phyloP scores from a whole-genome alignment of 1,140 invertebrate species.

The Coptotermes formosanus region DNA sequence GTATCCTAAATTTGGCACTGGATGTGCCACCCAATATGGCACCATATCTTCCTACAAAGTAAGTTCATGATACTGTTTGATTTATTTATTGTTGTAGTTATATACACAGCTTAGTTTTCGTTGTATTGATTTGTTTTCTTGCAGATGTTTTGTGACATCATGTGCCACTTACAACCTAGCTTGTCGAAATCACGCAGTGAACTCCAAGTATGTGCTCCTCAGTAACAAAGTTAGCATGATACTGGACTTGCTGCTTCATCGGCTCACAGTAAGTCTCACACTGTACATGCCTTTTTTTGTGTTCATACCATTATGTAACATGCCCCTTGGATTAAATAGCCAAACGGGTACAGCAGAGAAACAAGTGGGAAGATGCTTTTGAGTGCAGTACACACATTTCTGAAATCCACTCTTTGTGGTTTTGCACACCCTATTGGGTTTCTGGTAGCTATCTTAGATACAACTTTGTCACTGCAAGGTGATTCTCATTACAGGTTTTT shows the following conservation, averaged over 20 bases:
- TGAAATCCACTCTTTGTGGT: neutral
- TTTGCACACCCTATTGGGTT: neutral
- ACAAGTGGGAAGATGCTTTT: neutral
- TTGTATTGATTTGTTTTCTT: constrained; percentile 39
- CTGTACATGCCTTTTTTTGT: neutral
- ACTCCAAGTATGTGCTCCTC: constrained; percentile 64
- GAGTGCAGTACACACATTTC: neutral
- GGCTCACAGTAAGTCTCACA: constrained; percentile 61
- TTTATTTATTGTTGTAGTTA: neutral
- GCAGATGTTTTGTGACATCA: constrained; percentile 60
- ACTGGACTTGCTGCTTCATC: constrained; percentile 66
- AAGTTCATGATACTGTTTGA: constrained; percentile 39
- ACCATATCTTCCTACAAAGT: constrained; percentile 58
- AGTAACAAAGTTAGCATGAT: constrained; percentile 67
- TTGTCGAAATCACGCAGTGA: constrained; percentile 55
- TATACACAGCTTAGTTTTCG: constrained; percentile 25
- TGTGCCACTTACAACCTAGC: constrained; percentile 60
- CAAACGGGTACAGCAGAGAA: neutral
- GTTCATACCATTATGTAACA: too few relatives aligned
- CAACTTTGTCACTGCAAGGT: too few relatives aligned
- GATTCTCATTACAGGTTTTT: too few relatives aligned
- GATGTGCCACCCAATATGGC: constrained; percentile 48
- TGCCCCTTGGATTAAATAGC: too few relatives aligned
- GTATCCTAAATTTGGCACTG: constrained; percentile 48
- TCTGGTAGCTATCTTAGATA: too few relatives aligned